phyloP scores from a whole-genome alignment of 2,113 vertebrate species.

The Pedionomus torquatus region DNA sequence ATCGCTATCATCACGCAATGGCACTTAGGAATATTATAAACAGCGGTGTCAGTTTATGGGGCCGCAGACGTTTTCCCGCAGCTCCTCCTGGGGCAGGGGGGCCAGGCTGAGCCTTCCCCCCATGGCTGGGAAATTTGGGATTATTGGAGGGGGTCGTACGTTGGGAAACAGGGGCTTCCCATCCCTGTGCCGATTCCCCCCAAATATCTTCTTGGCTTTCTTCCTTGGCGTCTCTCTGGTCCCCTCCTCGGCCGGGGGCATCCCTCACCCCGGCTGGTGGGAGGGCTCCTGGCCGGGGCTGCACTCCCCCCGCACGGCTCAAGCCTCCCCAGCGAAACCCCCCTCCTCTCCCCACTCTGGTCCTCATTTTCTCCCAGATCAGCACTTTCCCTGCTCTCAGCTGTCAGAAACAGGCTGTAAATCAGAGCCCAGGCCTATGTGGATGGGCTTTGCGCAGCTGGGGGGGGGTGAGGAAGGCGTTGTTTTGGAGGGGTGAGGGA shows the following conservation, averaged over 20 bases:
- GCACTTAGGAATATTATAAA: slow-evolving; percentile 67
- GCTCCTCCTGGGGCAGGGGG: background rate
- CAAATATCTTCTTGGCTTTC: background rate
- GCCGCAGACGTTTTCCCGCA: background rate
- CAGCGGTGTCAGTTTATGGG: slow-evolving; percentile 30
- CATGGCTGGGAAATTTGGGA: background rate
- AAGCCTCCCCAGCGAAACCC: background rate
- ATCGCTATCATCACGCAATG: slow-evolving; percentile 12
- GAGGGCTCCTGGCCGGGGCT: background rate
- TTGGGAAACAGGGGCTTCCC: background rate
- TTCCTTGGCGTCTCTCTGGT: background rate
- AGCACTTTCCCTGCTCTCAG: background rate
- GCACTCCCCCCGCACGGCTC: fast-evolving
- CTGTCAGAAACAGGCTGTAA: background rate
- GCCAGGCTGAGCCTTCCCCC: background rate
- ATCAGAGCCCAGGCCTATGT: background rate
- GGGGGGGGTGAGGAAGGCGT: background rate
- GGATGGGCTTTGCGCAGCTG: background rate
- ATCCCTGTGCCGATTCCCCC: fast-evolving
- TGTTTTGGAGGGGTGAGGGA: background rate
- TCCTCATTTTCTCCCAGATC: background rate
- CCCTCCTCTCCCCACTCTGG: background rate
- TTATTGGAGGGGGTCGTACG: background rate
- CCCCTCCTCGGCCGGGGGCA: fast-evolving
- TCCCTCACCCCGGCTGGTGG: fast-evolving